Evolutionary conservation across 2,797 vertebrate genomes (phyloP), one percentile per base, ranked within the genome.

Genomic region (Halcyon badia): DNA sequence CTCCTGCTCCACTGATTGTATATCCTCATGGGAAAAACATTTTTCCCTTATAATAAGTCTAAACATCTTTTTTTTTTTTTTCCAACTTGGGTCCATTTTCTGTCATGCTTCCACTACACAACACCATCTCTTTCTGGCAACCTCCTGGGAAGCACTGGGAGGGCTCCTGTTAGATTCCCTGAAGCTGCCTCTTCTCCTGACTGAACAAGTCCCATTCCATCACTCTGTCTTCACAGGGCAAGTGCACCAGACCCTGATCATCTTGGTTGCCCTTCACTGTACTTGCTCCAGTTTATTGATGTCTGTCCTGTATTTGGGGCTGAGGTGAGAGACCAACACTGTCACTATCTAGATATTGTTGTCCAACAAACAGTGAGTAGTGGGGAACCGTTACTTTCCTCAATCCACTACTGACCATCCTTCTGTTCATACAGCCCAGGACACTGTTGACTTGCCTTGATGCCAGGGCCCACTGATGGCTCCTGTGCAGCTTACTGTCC

Each of bases 371-470:
- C 4, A 21, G 7, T 13, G 52, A 77, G 25, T 33, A 65, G 30
- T 8, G 12, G 2, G 18, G 8, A 13, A 8, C 13, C 65, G 48
- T 28, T 2, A 2, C 4, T 42, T 39, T 28, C 24, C 8, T 35
- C 25, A 13, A 0, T 30, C 30, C 68, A 13, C 30, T 71, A 13
- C 66, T 33, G 44, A 33, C 39, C 2, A 6, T 1, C 2, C 1
- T 62, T 4, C 14, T 61, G 6, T 30, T 48, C n/a, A 31, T 28
- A 33, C 22, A 68, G 41, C 33, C 25, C 44, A 48, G 58, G 48
- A n/a, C 41, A 37, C 14, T n/a, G 16, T 1, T 68, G 58, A 61
- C 24, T 17, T 79, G 8, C 41, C 54, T 48, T 9, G 7, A 35
- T 58, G 15, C 30, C 66, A 78, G 61, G 26, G 39, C 52, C 15